These are phyloP conservation scores for Agrilus mali DNA, from an alignment of 2,888 invertebrate species.

Conservation along the genomic window DNA sequence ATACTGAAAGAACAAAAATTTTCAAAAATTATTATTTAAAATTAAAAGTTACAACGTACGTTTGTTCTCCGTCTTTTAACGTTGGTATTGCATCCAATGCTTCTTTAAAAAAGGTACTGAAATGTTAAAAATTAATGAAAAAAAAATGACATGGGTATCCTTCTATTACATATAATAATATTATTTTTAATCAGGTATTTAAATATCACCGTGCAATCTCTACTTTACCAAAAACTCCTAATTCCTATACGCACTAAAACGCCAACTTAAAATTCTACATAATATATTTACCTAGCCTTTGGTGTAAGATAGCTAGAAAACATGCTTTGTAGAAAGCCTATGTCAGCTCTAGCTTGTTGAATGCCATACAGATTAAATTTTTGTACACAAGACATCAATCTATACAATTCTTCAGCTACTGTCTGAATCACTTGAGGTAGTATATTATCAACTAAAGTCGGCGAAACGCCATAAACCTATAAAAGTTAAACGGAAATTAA, in stretches of 20 bases:
- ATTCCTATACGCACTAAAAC: too few relatives aligned
- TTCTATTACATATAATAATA: too few relatives aligned
- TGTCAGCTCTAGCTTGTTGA: conserved; percentile 69
- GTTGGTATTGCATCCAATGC: conserved; percentile 67
- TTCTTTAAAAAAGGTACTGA: conserved; percentile 65
- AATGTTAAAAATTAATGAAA: conserved; percentile 18
- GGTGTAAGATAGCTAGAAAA: conserved; percentile 50
- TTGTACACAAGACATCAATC: conserved; percentile 70
- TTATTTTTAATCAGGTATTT: too few relatives aligned
- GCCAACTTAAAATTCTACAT: too few relatives aligned
- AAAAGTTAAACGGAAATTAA: conserved; percentile 6
- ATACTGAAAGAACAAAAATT: too few relatives aligned
- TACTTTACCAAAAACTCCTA: too few relatives aligned
- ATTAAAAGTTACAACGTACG: conserved; percentile 13
- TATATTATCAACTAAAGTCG: conserved; percentile 60
- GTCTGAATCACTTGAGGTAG: conserved; percentile 75
- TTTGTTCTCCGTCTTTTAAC: conserved; percentile 40
- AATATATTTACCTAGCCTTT: conserved; percentile 49
- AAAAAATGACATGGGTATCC: too few relatives aligned
- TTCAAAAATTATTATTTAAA: conserved; percentile 19
- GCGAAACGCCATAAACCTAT: conserved; percentile 69
- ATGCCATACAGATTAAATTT: conserved; percentile 57
- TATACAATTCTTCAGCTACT: conserved; percentile 82
- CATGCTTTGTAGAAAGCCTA: conserved; percentile 53
- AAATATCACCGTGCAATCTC: too few relatives aligned